Percentiles rank a stretch among this genome's conserved stretches.
phyloP scores from a whole-genome alignment of 92 coral and sea anemone species.

The Galaxea fascicularis region DNA sequence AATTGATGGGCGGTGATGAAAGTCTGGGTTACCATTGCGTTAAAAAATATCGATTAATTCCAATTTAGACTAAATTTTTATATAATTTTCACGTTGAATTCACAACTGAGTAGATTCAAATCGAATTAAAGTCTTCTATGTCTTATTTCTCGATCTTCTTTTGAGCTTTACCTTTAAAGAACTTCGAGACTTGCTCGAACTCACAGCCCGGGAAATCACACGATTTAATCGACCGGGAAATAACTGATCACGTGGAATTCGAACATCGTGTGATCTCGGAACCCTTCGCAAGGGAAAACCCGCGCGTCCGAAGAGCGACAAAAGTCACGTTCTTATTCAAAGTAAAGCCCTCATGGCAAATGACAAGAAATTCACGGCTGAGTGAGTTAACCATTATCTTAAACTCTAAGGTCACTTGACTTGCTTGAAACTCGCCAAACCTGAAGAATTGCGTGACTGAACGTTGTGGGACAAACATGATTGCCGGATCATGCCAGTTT shows the following conservation, averaged over 20 bases:
- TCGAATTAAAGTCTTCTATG: no score
- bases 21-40: neutral
- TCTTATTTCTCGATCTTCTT: no score
- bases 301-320: neutral
- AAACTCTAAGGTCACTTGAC: neutral
- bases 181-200: neutral
- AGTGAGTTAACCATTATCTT: neutral
- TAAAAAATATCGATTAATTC: neutral
- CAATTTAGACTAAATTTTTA: no score
- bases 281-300: neutral
- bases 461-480: neutral
- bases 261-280: neutral
- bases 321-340: no score
- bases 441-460: neutral
- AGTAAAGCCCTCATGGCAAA: no score
- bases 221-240: slow-evolving; percentile 31
- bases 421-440: neutral
- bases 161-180: no score
- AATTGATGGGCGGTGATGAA: neutral
- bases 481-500: no score
- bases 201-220: slow-evolving; percentile 17
- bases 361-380: no score
- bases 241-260: slow-evolving; percentile 47
- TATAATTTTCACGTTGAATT: neutral
- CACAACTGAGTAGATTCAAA: no score